Percentiles rank a stretch among this genome's conserved stretches.
These are phyloP conservation scores for Mactra quadrangularis DNA, from an alignment of 1,140 invertebrate species.

Conservation along the genomic window DNA sequence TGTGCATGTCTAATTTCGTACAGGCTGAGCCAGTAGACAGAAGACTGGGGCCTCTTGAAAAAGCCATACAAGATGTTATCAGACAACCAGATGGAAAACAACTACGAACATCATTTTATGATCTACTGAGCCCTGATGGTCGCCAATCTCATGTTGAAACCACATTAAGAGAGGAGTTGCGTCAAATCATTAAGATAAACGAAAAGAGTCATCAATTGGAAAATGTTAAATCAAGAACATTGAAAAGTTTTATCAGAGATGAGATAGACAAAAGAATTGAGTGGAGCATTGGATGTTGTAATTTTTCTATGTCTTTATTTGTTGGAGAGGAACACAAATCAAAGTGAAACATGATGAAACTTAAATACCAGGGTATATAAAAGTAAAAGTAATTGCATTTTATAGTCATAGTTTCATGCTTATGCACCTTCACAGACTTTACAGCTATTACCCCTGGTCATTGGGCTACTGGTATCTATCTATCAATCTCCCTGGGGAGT, in stretches of 20 bases:
- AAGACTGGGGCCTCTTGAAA: conserved; percentile 32
- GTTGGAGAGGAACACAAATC: too few species aligned
- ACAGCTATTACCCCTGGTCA: too few species aligned
- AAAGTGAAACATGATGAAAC: too few species aligned
- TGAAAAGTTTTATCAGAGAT: conserved; percentile 31
- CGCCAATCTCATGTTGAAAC: background rate
- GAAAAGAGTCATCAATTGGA: background rate
- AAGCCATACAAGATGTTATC: conserved; percentile 2
- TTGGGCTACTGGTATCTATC: too few species aligned
- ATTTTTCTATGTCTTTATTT: too few species aligned
- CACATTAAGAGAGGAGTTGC: background rate
- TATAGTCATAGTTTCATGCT: too few species aligned
- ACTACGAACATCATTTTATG: conserved; percentile 2
- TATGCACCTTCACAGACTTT: too few species aligned
- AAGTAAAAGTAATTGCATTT: too few species aligned
- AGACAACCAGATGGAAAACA: background rate
- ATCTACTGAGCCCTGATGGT: background rate
- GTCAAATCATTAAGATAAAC: background rate
- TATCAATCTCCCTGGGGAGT: too few species aligned
- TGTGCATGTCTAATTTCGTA: too few species aligned
- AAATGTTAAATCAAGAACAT: conserved; percentile 7
- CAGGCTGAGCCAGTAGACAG: conserved; percentile 1
- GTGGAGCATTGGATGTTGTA: too few species aligned
- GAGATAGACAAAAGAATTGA: background rate
- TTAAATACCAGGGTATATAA: too few species aligned